Percentiles rank a stretch among this genome's conserved stretches.
These are phyloP conservation scores for Phallusia fumigata DNA, from an alignment of 23 tunicate genomes.

Conservation along the genomic window DNA sequence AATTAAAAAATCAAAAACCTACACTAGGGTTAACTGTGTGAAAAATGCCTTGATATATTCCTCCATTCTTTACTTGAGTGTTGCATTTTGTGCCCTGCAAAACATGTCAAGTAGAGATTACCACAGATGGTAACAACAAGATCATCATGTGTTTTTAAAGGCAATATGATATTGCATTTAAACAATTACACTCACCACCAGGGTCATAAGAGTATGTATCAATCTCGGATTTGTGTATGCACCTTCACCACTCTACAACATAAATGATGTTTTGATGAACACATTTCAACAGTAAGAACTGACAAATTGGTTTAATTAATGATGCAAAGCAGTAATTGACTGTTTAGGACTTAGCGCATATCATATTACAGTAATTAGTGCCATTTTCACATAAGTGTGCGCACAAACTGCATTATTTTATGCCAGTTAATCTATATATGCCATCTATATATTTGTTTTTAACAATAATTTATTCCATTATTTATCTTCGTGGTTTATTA, in stretches of 20 bases:
- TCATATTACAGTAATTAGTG: too few species aligned
- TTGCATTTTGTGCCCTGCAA: conserved; percentile 66
- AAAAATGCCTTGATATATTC: conserved; percentile 57
- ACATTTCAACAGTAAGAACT: too few species aligned
- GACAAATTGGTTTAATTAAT: too few species aligned
- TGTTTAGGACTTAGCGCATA: too few species aligned
- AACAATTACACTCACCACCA: conserved; percentile 28
- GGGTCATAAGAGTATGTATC: conserved; percentile 44
- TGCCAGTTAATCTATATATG: too few species aligned
- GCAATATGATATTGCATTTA: background rate
- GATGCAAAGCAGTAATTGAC: too few species aligned
- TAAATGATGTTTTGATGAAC: background rate
- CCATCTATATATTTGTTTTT: too few species aligned
- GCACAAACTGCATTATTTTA: too few species aligned
- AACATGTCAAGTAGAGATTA: background rate
- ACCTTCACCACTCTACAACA: conserved; percentile 57
- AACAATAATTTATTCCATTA: too few species aligned
- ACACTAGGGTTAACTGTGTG: conserved; percentile 70
- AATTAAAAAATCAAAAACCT: conserved; percentile 3
- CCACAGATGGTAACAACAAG: background rate
- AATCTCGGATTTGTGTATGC: conserved; percentile 54
- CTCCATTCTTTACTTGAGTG: conserved; percentile 71
- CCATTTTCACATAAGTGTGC: too few species aligned
- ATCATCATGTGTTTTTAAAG: background rate
- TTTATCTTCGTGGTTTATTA: too few species aligned